Base-by-base conservation (phyloP, 1,140 invertebrate species). In the Bombus fervidus region DNA sequence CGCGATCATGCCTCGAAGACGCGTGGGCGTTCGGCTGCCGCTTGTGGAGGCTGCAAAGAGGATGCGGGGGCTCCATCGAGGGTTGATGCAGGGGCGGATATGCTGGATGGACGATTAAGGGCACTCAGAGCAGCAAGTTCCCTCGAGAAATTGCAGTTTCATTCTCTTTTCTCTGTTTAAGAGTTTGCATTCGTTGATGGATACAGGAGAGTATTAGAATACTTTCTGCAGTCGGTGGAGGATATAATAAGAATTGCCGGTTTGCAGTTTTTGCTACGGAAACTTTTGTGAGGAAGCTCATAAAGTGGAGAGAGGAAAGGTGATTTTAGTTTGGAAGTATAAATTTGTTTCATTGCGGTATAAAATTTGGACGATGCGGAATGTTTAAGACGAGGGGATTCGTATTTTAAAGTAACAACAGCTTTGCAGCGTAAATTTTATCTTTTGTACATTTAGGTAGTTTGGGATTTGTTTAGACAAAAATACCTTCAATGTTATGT, bases 11-110 rank as follows among this genome's bases (percentile, higher is more conserved):
- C 34, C 80, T 76, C 72, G 85, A 89, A 88, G 82, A 89, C 89
- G 91, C 90, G 91, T 91, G 91, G 91, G 91, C 77, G 91, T 84
- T 77, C 72, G 83, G 76, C 59, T 59, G 73, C 64, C 69, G 77
- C 85, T 90, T 90, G 75, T 59, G 57, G 57, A 69, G 43, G 59
- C 83, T 81, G 86, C 81, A 57, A 85, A 85, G 81, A 68, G 39
- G 81, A 76, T 59, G n/a, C 74, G 53, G 69, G 69, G 85, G 57
- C 43, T 78, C 53, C 5, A 28, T 64, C 39, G 78, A 73, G 88
- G 83, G 64, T 80, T 59, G 69, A 74, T 47, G 53, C 88, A 89
- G 88, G 88, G 87, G 41, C 85, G 88, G 83, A 86, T 64, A 18
- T 31, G 59, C 72, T 77, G 28, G 39, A 37, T 22, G 77, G 73